A percentile compares a stretch with the other conserved stretches of the same genome.
Conservation (phyloP, 23 tunicate genomes). For the Ascidia mentula region DNA sequence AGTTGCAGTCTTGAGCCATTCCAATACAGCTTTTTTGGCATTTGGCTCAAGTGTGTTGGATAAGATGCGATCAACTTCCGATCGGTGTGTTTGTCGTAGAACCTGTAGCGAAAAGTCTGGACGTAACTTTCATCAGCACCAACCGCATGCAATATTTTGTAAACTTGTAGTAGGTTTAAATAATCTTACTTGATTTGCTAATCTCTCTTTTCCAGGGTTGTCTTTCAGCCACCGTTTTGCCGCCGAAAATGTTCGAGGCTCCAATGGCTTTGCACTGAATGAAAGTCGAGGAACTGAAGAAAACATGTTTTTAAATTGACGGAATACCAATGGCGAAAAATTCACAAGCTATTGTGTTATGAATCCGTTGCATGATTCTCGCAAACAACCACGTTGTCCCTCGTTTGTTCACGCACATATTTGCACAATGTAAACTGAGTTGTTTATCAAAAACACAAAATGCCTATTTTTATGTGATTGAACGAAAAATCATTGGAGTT, state of each 20-base stretch:
- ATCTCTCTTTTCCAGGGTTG: conserved; percentile 53
- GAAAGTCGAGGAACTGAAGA: conserved; percentile 54
- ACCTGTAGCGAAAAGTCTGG: conserved; percentile 27
- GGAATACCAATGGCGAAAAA: background rate
- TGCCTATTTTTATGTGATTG: too few relatives aligned
- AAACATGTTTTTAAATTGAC: too few relatives aligned
- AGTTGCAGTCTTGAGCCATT: conserved; percentile 80
- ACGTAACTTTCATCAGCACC: background rate
- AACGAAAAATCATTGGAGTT: too few relatives aligned
- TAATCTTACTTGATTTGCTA: conserved; percentile 41
- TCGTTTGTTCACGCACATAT: too few relatives aligned
- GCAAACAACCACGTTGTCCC: too few relatives aligned
- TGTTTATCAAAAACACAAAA: too few relatives aligned
- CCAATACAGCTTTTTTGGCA: conserved; percentile 82
- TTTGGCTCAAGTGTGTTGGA: conserved; percentile 75
- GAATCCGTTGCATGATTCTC: too few relatives aligned
- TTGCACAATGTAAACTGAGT: too few relatives aligned
- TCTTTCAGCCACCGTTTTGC: conserved; percentile 79
- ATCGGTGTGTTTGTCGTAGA: conserved; percentile 41
- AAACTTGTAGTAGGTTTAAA: background rate
- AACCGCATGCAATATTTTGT: background rate
- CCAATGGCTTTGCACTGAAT: conserved; percentile 58
- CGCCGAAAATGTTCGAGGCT: conserved; percentile 83
- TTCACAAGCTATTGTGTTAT: background rate
- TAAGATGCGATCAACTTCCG: conserved; percentile 74